Evolutionary conservation across 1,140 invertebrate genomes (phyloP), one percentile per base, ranked within the genome.

Genomic region (Cydia strobilella): DNA sequence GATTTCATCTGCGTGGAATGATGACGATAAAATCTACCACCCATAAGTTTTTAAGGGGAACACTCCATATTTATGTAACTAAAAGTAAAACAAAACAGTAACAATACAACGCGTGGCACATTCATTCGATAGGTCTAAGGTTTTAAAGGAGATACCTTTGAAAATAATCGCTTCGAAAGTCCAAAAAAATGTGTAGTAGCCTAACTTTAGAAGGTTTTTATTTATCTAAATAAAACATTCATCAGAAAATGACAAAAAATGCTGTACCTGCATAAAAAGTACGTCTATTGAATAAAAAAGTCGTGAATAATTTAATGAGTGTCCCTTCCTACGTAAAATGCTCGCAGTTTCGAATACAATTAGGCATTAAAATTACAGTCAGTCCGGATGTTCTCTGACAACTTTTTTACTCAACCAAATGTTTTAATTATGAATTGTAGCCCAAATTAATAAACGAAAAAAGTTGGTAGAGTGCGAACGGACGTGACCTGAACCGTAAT

Each of bases 371-470:
- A 59, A 23, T 20, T 18, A 54, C 15, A 59, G 20, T 23, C 20
- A n/a, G 54, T 18, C 48, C 18, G 54, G 20, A 59, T 59, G 54
- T 59, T 59, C 18, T 2, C 54, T 7, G 54, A 59, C 54, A 59
- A 23, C 20, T 59, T 59, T 59, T 23, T 7, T 10, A 59, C n/a
- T 51, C 48, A 18, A 51, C 54, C 54, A 59, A 59, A 59, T 59
- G 51, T 59, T 59, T 59, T 59, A 59, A 59, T 59, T 59, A 59
- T 59, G 54, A 59, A 59, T 59, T n/a, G 54, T 54, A 54, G 51
- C 51, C 51, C 15, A 54, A 54, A 54, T 54, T 54, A 54, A 23
- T 59, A 23, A 59, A 59, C 9, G 54, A 2, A 23, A 59, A 59
- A 59, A 59, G 54, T 59, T 20, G 6, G 54, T 59, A 18, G 54